Percentiles rank a stretch among this genome's conserved stretches.
Evolutionary conservation across 2,797 vertebrate species (phyloP).

Genomic region (Anabacerthia variegaticeps): DNA sequence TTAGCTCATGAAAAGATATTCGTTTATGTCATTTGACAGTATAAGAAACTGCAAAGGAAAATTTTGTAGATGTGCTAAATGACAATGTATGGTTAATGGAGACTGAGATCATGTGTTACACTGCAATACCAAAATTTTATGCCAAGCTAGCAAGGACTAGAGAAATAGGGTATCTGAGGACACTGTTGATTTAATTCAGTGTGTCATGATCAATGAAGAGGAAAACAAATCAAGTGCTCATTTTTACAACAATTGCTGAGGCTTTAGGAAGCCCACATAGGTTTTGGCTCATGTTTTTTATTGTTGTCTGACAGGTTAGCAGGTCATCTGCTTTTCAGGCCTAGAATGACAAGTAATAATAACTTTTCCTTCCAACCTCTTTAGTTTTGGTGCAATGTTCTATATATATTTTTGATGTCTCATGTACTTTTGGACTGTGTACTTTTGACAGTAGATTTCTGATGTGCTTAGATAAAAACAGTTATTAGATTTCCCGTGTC

Average conservation of each 20-base stretch:
- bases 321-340: neutral
- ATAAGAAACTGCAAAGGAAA: neutral
- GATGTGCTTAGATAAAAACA: neutral
- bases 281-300: neutral
- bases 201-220: neutral
- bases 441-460: neutral
- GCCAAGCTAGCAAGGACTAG: neutral
- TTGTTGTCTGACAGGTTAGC: neutral
- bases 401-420: neutral
- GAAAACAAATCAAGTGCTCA: constrained; percentile 14
- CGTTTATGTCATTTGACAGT: neutral
- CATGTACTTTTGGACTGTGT: neutral
- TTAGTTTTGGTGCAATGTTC: neutral
- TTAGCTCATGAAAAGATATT: neutral
- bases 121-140: neutral
- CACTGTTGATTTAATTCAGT: constrained; percentile 11
- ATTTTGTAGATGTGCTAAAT: neutral
- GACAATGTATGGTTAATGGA: neutral
- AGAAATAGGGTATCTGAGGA: neutral
- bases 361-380: neutral
- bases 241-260: neutral
- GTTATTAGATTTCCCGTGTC: neutral
- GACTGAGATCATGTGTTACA: neutral
- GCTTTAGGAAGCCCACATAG: neutral
- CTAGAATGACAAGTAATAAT: neutral